These are phyloP conservation scores for Sialia sialis DNA, from an alignment of 2,113 vertebrate genomes.

Conservation along the genomic window DNA sequence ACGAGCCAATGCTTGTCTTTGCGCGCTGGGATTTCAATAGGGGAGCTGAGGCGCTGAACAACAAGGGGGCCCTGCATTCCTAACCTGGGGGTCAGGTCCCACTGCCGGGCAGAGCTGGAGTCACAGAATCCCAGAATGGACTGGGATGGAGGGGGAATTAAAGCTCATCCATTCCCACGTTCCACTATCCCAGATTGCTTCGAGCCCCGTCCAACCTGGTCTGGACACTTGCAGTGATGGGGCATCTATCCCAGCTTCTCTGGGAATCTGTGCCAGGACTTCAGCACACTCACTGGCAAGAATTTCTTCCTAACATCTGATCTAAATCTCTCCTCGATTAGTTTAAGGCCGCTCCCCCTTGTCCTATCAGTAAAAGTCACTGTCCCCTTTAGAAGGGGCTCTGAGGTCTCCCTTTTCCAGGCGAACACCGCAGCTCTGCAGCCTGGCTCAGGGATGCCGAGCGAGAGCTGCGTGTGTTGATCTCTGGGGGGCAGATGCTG, in stretches of 20 bases:
- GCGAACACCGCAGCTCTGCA: neutral
- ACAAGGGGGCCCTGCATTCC: neutral
- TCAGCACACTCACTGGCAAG: rapidly evolving
- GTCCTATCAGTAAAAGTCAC: neutral
- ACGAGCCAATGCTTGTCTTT: neutral
- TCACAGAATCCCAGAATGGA: neutral
- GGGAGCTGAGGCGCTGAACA: neutral
- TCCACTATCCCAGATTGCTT: neutral
- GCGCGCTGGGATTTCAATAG: rapidly evolving
- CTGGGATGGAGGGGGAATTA: neutral
- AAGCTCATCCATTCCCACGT: rapidly evolving
- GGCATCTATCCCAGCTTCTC: neutral
- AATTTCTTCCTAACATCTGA: neutral
- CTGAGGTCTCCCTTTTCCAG: neutral
- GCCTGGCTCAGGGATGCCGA: neutral
- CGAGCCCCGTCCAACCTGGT: neutral
- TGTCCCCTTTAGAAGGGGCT: neutral
- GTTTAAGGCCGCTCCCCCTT: neutral
- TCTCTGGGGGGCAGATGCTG: neutral
- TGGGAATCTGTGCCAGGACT: neutral
- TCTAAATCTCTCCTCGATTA: neutral
- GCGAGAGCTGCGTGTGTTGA: rapidly evolving
- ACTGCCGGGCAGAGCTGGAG: neutral
- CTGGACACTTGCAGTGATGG: neutral
- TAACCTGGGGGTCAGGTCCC: rapidly evolving